Conservation (phyloP, 2,888 invertebrate species). For the Lampropteryx suffumata region DNA sequence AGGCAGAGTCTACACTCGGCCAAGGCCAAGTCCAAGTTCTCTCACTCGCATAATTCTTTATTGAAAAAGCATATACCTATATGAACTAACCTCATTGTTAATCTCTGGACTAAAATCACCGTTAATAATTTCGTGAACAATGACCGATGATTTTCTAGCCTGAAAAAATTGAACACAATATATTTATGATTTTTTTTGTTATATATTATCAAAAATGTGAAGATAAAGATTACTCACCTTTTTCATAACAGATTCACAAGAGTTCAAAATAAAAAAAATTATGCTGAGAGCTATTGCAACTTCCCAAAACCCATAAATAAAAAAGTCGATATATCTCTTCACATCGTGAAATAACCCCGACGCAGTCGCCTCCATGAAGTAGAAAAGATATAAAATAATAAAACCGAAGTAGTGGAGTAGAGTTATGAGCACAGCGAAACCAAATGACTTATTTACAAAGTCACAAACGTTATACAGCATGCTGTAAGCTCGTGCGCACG, state of each 20-base stretch:
- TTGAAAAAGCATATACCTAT: no score
- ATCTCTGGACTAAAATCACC: conserved; percentile 48
- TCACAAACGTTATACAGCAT: conserved; percentile 47
- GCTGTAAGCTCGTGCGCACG: conserved; percentile 54
- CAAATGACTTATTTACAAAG: conserved; percentile 47
- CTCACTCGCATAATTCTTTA: no score
- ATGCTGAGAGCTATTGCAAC: conserved; percentile 47
- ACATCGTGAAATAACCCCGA: conserved; percentile 57
- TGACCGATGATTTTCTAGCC: conserved; percentile 52
- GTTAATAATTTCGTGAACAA: conserved; percentile 60
- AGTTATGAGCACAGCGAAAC: conserved; percentile 49
- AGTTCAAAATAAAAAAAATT: conserved; percentile 47
- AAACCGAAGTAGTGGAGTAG: conserved; percentile 44
- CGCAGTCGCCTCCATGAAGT: conserved; percentile 70
- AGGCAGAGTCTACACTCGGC: no score
- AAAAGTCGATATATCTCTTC: conserved; percentile 50
- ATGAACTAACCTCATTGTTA: conserved; percentile 50
- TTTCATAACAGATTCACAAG: conserved; percentile 47
- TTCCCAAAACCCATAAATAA: conserved; percentile 60
- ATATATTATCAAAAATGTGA: no score
- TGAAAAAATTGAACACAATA: conserved; percentile 36
- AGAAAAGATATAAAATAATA: conserved; percentile 59
- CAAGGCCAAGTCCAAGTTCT: no score
- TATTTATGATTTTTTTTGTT: no score
- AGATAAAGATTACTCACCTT: conserved; percentile 27